phyloP scores from a whole-genome alignment of 1,140 invertebrate species.

The Rhyacophila brunnea region DNA sequence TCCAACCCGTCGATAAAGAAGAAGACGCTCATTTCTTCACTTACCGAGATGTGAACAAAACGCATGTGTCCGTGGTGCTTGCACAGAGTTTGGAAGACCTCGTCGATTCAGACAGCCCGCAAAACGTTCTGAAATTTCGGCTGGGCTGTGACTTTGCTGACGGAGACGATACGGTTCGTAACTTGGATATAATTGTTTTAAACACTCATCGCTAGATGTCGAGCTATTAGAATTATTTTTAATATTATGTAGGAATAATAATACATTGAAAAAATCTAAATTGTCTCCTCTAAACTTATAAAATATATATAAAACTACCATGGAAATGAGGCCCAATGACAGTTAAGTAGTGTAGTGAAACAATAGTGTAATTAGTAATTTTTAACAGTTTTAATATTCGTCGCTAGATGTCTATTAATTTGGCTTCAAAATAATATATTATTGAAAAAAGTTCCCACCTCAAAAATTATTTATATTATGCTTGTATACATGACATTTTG shows the following conservation, averaged over 20 bases:
- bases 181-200: constrained; percentile 4
- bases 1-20: constrained; percentile 70
- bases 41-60: constrained; percentile 67
- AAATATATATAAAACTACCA: no score
- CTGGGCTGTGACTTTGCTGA: constrained; percentile 62
- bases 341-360: no score
- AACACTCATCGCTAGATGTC: background rate
- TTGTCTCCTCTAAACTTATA: no score
- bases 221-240: no score
- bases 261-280: background rate
- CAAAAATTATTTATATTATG: no score
- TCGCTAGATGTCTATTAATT: no score
- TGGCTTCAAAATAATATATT: no score
- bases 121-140: constrained; percentile 81
- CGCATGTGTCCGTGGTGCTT: constrained; percentile 70
- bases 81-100: constrained; percentile 73
- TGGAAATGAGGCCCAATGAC: no score
- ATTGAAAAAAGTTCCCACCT: no score
- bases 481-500: no score
- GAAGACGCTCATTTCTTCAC: constrained; percentile 72
- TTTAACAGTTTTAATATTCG: no score
- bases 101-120: constrained; percentile 75
- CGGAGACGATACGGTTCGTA: constrained; percentile 60
- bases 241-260: background rate
- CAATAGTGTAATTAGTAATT: no score